Percentiles rank a stretch among this genome's conserved stretches.
Conservation (phyloP, 2,797 vertebrate genomes). For the Gallinago stenura region DNA sequence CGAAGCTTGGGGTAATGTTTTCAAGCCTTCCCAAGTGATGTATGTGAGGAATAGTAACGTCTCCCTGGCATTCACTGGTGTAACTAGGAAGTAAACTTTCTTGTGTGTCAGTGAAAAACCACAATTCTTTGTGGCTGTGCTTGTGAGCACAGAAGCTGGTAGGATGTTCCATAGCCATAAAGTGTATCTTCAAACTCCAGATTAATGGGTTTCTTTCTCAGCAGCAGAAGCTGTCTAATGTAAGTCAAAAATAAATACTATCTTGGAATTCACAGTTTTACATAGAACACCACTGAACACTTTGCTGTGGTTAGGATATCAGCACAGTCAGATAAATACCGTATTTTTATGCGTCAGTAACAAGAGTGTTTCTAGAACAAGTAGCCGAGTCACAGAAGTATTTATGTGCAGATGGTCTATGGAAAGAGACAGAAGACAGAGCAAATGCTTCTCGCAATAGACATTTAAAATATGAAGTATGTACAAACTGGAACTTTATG, state of each 20-base stretch:
- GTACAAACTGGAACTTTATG: not conserved
- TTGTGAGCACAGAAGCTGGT: fast-evolving
- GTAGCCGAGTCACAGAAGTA: not conserved
- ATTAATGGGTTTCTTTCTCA: not conserved
- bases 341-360: not conserved
- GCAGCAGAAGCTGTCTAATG: conserved; percentile 15
- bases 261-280: not conserved
- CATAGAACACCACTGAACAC: not conserved
- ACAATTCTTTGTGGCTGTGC: not conserved
- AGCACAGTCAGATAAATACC: not conserved
- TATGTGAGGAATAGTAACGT: fast-evolving
- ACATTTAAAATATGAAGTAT: not conserved
- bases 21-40: not conserved
- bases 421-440: not conserved
- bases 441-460: not conserved
- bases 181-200: no score
- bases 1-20: fast-evolving
- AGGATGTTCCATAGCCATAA: not conserved
- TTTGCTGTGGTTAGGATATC: not conserved
- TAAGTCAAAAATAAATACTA: not conserved
- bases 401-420: not conserved
- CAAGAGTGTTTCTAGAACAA: not conserved
- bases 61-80: not conserved
- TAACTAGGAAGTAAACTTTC: fast-evolving
- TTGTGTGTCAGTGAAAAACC: not conserved